These are phyloP conservation scores for Heterocephalus glaber DNA, from an alignment of 2,113 vertebrate genomes.

Conservation along the genomic window DNA sequence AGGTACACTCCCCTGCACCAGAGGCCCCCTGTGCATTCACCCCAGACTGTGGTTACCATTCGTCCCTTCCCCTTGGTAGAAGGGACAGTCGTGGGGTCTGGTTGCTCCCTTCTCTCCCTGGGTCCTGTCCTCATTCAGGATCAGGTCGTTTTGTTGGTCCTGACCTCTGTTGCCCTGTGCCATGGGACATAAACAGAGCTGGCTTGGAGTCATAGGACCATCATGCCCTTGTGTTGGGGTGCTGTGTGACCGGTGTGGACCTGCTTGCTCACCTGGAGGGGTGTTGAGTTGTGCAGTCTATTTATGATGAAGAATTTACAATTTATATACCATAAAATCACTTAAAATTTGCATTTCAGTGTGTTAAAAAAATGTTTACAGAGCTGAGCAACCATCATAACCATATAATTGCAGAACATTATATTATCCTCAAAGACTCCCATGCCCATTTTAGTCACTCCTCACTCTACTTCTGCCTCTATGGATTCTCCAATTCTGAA, in stretches of 20 bases:
- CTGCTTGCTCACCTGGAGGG: background rate
- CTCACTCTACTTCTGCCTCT: background rate
- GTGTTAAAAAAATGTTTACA: background rate
- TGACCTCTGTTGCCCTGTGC: background rate
- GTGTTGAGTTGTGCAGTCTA: background rate
- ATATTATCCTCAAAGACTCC: background rate
- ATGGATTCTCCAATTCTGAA: background rate
- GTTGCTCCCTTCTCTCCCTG: background rate
- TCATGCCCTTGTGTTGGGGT: background rate
- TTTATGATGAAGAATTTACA: background rate
- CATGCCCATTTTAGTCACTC: background rate
- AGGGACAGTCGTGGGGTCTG: background rate
- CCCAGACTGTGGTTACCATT: background rate
- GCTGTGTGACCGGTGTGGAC: background rate
- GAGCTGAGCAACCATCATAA: background rate
- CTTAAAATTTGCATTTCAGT: background rate
- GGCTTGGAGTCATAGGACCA: background rate
- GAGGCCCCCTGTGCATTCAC: background rate
- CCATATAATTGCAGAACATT: background rate
- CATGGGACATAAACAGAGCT: background rate
- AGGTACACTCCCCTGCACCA: background rate
- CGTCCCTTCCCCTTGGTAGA: background rate
- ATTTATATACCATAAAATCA: conserved; percentile 19
- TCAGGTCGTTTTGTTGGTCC: background rate
- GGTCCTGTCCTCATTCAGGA: background rate